A percentile compares a stretch with the other conserved stretches of the same genome.
Conservation (phyloP, 2,888 invertebrate genomes). For the Noctuana brunneofusca region DNA sequence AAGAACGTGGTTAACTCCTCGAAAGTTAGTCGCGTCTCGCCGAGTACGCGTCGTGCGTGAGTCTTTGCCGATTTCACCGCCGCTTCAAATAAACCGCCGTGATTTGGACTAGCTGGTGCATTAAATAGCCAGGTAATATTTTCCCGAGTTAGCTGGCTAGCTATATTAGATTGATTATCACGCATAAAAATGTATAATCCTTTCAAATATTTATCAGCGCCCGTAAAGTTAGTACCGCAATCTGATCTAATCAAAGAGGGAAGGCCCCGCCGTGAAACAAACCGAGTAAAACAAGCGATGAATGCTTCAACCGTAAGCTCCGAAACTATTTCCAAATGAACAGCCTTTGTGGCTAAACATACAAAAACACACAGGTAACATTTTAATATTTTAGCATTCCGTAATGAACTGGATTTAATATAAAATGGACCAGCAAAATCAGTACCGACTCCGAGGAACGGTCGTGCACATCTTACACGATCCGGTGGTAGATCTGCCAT, state of each 20-base stretch:
- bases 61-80: slow-evolving; percentile 31
- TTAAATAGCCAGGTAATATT: slow-evolving; percentile 32
- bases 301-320: slow-evolving; percentile 35
- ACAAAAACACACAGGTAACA: neutral
- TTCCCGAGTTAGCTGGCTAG: neutral
- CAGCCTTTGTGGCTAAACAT: slow-evolving; percentile 30
- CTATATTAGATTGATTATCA: slow-evolving; percentile 5
- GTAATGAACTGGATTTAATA: slow-evolving; percentile 13
- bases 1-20: slow-evolving; percentile 9
- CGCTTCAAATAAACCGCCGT: slow-evolving; percentile 34
- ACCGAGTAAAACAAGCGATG: slow-evolving; percentile 34
- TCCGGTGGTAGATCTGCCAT: slow-evolving; percentile 32
- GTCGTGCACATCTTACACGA: slow-evolving; percentile 12
- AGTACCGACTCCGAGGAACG: slow-evolving; percentile 20
- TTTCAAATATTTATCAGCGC: slow-evolving; percentile 26
- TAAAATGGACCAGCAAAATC: slow-evolving; percentile 29
- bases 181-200: slow-evolving; percentile 15
- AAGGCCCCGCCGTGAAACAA: slow-evolving; percentile 34
- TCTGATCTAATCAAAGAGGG: slow-evolving; percentile 32
- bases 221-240: slow-evolving; percentile 36
- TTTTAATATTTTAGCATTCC: slow-evolving; percentile 20
- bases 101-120: slow-evolving; percentile 25
- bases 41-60: slow-evolving; percentile 6
- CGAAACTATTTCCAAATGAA: slow-evolving; percentile 34
- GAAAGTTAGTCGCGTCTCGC: slow-evolving; percentile 6